These are phyloP conservation scores for Cyanocitta stelleri DNA, from an alignment of 2,113 vertebrate genomes.

Conservation along the genomic window DNA sequence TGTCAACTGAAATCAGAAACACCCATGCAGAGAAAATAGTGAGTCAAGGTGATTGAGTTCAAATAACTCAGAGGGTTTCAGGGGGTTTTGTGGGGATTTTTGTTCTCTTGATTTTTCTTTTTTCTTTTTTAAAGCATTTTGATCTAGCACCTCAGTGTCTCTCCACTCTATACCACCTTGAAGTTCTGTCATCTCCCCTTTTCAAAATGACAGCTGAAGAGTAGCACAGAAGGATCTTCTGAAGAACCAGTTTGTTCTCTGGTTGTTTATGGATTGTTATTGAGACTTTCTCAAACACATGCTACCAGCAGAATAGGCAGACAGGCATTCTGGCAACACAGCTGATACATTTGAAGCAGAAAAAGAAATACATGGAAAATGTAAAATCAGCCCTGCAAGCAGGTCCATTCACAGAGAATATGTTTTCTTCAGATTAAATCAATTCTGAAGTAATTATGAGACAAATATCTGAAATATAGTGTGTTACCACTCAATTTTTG, in stretches of 20 bases:
- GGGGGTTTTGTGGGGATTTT: not conserved
- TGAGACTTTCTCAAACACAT: not conserved
- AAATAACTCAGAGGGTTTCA: not conserved
- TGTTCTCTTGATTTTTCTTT: rapidly evolving
- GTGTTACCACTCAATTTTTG: not conserved
- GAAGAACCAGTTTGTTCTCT: not conserved
- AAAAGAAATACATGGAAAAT: not conserved
- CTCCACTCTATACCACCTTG: not conserved
- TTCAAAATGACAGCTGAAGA: not conserved
- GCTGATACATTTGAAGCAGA: not conserved
- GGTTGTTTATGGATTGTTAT: not conserved
- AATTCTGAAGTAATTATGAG: not conserved
- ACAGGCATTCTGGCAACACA: not conserved
- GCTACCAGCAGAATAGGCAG: not conserved
- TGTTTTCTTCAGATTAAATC: not conserved
- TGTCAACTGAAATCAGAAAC: not conserved
- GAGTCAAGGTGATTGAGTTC: not conserved
- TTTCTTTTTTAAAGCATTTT: not conserved
- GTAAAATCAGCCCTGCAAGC: not conserved
- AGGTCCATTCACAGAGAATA: not conserved
- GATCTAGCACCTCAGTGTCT: not conserved
- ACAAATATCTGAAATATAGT: not conserved
- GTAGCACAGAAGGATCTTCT: not conserved
- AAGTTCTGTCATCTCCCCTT: not conserved
- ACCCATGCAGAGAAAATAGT: not conserved